Base-by-base conservation (phyloP, 1,140 invertebrate genomes). In the Drosophila saltans region DNA sequence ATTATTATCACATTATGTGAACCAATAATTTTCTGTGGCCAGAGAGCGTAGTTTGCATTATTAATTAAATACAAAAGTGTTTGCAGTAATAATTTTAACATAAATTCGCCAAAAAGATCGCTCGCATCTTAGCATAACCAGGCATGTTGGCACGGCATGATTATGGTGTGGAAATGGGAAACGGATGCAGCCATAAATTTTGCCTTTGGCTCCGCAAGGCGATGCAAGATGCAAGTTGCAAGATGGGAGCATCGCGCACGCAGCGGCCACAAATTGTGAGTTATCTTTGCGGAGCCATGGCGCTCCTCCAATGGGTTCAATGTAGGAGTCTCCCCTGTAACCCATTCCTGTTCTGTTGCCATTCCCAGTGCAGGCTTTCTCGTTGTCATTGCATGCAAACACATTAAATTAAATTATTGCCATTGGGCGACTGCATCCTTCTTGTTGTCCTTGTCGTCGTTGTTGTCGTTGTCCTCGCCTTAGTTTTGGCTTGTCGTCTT, bases 321-420 rank as follows among this genome's bases (percentile, higher is more conserved):
- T 79, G 69, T 62, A 48, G 78, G 45, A 36, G 33, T 5, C 2
- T 30, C 3, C 33, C 6, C 3, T 36, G 6, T 1, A 7, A 7
- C 33, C 33, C 33, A 36, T 7, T 36, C 33, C 55, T 58, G 43
- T 48, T 66, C 55, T 59, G 26, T 68, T 11, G 68, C 66, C 66
- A 40, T 52, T 61, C 21, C 55, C 11, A 1, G 3, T 52, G 21
- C 45, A 3, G 11, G 39, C 24, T 57, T 68, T 66, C 70, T 62
- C 76, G 60, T 64, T 41, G 77, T 66, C 45, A 9, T 86, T 89
- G 84, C 80, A 89, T 88, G 84, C 84, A 88, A 88, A 88, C 78
- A 88, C 84, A 88, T 88, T 88, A 88, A 88, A 88, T 88, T 88
- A 89, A 88, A 88, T 88, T 88, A 88, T 88, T 88, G 84, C 84